Percentiles rank a stretch among this genome's conserved stretches.
These are phyloP conservation scores for Dendrolimus pini DNA, from an alignment of 2,888 invertebrate genomes.

Conservation along the genomic window DNA sequence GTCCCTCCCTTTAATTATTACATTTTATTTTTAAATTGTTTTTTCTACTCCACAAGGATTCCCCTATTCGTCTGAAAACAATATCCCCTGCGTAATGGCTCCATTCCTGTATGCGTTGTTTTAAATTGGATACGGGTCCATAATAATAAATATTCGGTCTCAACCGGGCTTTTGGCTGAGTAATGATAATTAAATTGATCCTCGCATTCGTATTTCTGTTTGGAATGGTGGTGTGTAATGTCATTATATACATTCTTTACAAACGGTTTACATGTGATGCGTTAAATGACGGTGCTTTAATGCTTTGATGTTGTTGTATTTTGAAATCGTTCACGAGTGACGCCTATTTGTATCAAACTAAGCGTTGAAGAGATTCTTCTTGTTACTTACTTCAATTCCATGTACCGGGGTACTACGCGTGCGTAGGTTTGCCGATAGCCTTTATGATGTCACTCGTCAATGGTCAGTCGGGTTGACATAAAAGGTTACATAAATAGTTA, in stretches of 20 bases:
- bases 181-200: constrained; percentile 73
- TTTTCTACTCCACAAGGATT: constrained; percentile 68
- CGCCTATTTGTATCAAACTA: neutral
- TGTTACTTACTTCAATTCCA: too few relatives aligned
- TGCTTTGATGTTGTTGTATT: neutral
- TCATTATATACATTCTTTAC: constrained; percentile 1
- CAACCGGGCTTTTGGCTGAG: constrained; percentile 65
- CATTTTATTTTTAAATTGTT: constrained; percentile 77
- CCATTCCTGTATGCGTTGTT: constrained; percentile 69
- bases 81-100: constrained; percentile 62
- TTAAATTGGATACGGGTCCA: constrained; percentile 76
- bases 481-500: too few relatives aligned
- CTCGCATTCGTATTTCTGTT: constrained; percentile 46
- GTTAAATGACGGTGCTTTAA: neutral
- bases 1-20: constrained; percentile 71
- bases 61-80: constrained; percentile 66
- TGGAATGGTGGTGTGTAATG: constrained; percentile 18
- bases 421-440: too few relatives aligned
- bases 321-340: neutral
- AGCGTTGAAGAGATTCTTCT: too few relatives aligned
- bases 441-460: too few relatives aligned
- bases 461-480: too few relatives aligned
- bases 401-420: too few relatives aligned
- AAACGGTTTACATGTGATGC: neutral
- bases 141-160: constrained; percentile 75